phyloP scores from a whole-genome alignment of 2,113 vertebrate species.

The Bostrychus sinensis region DNA sequence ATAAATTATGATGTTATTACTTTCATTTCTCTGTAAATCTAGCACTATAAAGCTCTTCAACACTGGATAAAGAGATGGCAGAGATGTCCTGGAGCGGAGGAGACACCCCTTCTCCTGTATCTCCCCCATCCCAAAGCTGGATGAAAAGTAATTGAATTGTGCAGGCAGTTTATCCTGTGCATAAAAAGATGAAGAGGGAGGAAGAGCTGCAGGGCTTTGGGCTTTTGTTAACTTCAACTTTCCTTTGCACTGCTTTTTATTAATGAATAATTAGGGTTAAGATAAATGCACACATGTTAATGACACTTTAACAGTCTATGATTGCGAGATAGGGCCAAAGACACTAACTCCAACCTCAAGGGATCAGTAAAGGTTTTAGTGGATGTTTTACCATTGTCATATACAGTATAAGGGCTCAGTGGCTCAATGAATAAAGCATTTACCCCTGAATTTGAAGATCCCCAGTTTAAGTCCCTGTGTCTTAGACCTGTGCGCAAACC shows the following conservation, averaged over 20 bases:
- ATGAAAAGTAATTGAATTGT: slow-evolving; percentile 48
- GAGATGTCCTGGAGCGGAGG: slow-evolving; percentile 30
- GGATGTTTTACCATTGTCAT: too few relatives aligned
- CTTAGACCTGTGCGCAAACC: too few relatives aligned
- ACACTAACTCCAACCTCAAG: background rate
- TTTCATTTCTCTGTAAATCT: slow-evolving; percentile 38
- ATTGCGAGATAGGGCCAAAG: background rate
- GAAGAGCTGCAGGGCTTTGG: slow-evolving; percentile 37
- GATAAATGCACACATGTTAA: background rate
- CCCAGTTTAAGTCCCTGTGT: too few relatives aligned
- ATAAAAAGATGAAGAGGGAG: slow-evolving; percentile 45
- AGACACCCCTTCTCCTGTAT: slow-evolving; percentile 15
- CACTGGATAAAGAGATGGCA: slow-evolving; percentile 6
- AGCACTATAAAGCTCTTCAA: slow-evolving; percentile 17
- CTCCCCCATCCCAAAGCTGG: background rate
- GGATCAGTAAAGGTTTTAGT: background rate
- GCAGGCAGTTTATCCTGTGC: slow-evolving; percentile 37
- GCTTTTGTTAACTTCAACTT: slow-evolving; percentile 32
- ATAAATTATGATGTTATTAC: slow-evolving; percentile 48
- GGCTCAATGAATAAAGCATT: background rate
- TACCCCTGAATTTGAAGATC: too few relatives aligned
- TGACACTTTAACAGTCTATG: background rate
- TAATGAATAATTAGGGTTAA: background rate
- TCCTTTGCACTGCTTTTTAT: slow-evolving; percentile 17
- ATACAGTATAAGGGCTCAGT: too few relatives aligned